Percentiles rank a stretch among this genome's conserved stretches.
Conservation (phyloP, 1,140 invertebrate genomes). For the Procambarus virginalis region DNA sequence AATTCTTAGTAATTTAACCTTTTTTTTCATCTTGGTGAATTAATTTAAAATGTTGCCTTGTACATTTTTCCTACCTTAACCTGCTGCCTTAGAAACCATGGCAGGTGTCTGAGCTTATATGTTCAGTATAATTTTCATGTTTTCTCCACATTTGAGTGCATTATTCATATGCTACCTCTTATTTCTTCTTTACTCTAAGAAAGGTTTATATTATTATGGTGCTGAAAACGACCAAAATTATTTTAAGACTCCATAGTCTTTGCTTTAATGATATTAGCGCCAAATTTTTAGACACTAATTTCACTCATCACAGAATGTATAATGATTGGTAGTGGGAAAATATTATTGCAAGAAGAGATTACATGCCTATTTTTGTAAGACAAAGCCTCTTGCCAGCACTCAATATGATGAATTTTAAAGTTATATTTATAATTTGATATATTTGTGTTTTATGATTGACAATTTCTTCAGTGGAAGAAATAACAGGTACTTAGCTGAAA, state of each 20-base stretch:
- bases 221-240: too few relatives aligned
- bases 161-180: too few relatives aligned
- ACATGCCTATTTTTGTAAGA: too few relatives aligned
- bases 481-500: neutral
- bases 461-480: neutral
- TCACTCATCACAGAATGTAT: too few relatives aligned
- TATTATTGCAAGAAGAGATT: too few relatives aligned
- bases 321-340: too few relatives aligned
- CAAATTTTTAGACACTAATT: too few relatives aligned
- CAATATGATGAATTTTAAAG: neutral
- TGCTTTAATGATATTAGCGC: too few relatives aligned
- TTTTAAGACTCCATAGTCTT: too few relatives aligned
- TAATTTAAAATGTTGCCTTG: conserved; percentile 1
- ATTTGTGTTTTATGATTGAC: neutral
- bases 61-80: neutral
- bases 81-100: neutral
- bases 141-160: neutral
- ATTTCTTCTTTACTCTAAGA: too few relatives aligned
- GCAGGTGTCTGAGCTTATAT: neutral
- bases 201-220: too few relatives aligned
- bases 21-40: neutral
- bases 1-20: neutral
- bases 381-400: neutral
- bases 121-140: neutral
- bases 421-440: neutral